Base-by-base conservation (phyloP, 2,888 invertebrate species). In the Cataglyphis altisquamis region DNA sequence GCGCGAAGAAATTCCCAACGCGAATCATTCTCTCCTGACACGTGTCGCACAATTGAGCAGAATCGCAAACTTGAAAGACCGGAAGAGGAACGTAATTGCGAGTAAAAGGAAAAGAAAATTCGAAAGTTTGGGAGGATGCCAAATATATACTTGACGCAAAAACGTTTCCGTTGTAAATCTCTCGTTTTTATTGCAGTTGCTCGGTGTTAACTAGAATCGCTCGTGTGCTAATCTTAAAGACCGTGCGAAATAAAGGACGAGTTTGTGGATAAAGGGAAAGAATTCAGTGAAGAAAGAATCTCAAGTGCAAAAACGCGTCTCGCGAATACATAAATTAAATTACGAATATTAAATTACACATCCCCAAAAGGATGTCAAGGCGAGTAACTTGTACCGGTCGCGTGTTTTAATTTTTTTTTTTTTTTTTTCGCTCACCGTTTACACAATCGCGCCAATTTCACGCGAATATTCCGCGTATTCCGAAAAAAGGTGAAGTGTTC, bases 1-100 rank as follows among this genome's bases (percentile, higher is more conserved):
- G 57, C 52, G 60, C 21, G 0, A 80, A 64, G 73, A 67, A 81
- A 73, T 86, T 72, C 25, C 63, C 74, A 12, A 2, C 10, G 74
- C 36, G n/a, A 39, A 32, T 60, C 41, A 41, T 60, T 45, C 70
- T 67, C 77, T 41, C 39, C 18, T 25, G 29, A 21, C 45, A 21
- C 45, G 18, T n/a, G 21, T 8, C 74, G 48, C 36, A 52, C 25
- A 39, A 32, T 32, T 45, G 41, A 32, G 15, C 15, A 3, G 45
- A 60, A 77, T 63, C 29, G 41, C 73, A 32, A 45, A 21, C 21
- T 18, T 12, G 36, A 55, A 55, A 52, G 18, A 6, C 18, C 6
- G 15, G 15, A 41, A 10, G 10, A 5, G 32, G 45, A 60, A 32
- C 21, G 32, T 32, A 48, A 66, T 55, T 25, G 66, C 66, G 75